phyloP scores from a whole-genome alignment of 2,113 vertebrate species.

The zebrafish (Danio rerio) region DNA sequence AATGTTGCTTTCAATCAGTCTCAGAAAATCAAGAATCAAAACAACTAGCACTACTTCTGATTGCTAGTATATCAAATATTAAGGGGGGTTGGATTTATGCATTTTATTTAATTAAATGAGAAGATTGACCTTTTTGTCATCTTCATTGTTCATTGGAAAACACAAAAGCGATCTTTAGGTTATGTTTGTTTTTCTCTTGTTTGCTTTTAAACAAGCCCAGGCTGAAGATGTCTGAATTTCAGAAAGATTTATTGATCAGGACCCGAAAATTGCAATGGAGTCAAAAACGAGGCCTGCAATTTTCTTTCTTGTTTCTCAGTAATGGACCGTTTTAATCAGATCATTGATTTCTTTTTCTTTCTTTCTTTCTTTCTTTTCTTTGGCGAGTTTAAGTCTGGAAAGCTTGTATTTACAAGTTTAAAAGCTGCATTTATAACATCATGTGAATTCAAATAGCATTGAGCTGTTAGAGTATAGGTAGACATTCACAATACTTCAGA shows the following conservation, averaged over 20 bases:
- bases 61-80: background rate
- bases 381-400: too few relatives aligned
- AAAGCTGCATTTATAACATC: too few relatives aligned
- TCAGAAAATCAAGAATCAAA: background rate
- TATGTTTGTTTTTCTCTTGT: background rate
- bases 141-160: background rate
- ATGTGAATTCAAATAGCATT: too few relatives aligned
- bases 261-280: background rate
- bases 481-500: too few relatives aligned
- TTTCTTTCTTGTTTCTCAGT: background rate
- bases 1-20: background rate
- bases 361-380: too few relatives aligned
- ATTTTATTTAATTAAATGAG: background rate
- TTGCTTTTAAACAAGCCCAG: background rate
- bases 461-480: too few relatives aligned
- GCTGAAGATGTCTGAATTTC: background rate
- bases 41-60: background rate
- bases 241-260: constrained; percentile 5
- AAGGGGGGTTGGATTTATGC: background rate
- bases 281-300: background rate
- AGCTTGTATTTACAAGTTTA: too few relatives aligned
- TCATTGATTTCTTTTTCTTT: background rate
- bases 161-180: background rate
- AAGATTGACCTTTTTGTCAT: background rate
- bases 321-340: background rate